Evolutionary conservation across 1,140 invertebrate genomes (phyloP), one percentile per base, ranked within the genome.

Genomic region (Anastrepha ludens): DNA sequence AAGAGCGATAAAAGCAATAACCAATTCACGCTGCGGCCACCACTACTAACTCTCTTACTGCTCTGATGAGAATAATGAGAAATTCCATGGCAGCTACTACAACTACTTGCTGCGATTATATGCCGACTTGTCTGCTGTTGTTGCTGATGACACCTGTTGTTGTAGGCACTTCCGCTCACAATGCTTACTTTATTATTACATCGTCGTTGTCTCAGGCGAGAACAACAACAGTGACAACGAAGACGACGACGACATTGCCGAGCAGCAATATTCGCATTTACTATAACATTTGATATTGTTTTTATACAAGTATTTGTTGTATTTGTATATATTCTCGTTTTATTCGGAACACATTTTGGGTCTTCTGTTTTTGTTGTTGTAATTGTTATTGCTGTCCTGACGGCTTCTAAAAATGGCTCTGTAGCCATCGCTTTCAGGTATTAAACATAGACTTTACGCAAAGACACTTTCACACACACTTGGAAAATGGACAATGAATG

Each of bases 391-490:
- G 11, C 44, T 15, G 47, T 81, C 74, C 74, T 55, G 47, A 9
- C 44, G 74, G 17, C 20, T 29, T 44, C n/a, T 81, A 81, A 81
- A 81, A 81, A 81, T 81, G 74, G 74, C 74, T 81, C 47, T 29
- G 15, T 81, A 81, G 74, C 74, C 74, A 81, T 81, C 29, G 74
- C 74, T 55, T 81, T 81, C 29, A 81, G 44, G 13, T n/a, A 81
- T 55, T 55, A 9, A 81, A 81, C 74, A 81, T 81, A 81, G n/a
- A 41, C 74, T 58, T 11, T n/a, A 62, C 17, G 29, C 47, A 81
- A 55, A 81, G 15, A 55, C 44, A 55, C 74, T 11, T 7, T 20
- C 47, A 58, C 50, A 74, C 70, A 74, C 70, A 47, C 70, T 74
- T 50, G 15, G 39, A 44, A 44, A 50, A 17, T 50, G 7, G 70